Conservation (phyloP, 37 sponge, comb jelly and placozoan genomes). For the Aplysina aerophoba region DNA sequence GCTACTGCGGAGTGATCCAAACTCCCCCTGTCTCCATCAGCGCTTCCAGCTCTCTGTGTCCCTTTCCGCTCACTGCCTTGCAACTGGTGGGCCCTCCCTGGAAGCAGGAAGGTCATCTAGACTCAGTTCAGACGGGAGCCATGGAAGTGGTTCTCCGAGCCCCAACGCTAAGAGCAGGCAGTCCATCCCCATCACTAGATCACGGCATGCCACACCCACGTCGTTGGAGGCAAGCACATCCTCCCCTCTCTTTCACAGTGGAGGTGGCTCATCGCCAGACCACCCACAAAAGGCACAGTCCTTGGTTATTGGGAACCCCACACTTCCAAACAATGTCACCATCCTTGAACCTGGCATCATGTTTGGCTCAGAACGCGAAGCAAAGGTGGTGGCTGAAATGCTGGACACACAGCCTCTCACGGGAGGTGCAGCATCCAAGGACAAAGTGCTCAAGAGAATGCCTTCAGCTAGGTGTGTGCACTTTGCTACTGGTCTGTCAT, state of each 20-base stretch:
- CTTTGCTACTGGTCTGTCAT: constrained; percentile 80
- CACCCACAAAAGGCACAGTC: constrained; percentile 20
- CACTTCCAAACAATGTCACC: constrained; percentile 48
- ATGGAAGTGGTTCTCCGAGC: not conserved
- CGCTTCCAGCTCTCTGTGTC: constrained; percentile 68
- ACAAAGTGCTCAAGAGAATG: constrained; percentile 51
- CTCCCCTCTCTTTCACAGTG: not conserved
- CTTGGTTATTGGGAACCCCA: constrained; percentile 83
- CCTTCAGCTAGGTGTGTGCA: constrained; percentile 61
- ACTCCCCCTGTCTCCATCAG: constrained; percentile 63
- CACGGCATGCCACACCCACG: not conserved
- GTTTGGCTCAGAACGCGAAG: constrained; percentile 81
- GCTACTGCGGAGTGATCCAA: constrained; percentile 70
- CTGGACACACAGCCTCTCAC: constrained; percentile 63
- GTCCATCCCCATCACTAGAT: too few species aligned
- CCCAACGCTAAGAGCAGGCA: not conserved
- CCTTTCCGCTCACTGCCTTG: constrained; percentile 71
- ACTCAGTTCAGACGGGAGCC: not conserved
- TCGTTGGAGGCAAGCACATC: not conserved
- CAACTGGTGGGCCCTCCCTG: not conserved
- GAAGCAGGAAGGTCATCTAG: not conserved
- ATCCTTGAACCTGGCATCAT: constrained; percentile 70
- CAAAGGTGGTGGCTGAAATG: constrained; percentile 71
- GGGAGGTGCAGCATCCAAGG: constrained; percentile 69
- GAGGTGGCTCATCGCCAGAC: too few species aligned